Evolutionary conservation across 2,113 vertebrate genomes (phyloP), one percentile per base, ranked within the genome.

Genomic region (Piaya cayana): DNA sequence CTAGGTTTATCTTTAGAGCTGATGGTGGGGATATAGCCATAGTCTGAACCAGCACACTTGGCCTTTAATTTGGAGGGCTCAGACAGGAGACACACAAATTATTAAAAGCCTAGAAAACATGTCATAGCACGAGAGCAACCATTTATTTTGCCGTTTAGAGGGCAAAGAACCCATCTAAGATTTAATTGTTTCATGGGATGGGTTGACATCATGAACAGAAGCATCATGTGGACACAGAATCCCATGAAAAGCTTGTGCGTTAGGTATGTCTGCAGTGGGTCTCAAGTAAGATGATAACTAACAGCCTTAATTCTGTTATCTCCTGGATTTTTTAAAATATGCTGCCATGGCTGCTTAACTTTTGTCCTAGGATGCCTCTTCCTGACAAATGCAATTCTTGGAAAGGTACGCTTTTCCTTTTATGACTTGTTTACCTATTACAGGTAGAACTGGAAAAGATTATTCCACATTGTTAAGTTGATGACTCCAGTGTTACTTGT

Each of bases 261-360:
- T 69, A 26, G 11, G 4, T 60, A 15, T 26, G 3, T 62, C 76
- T 13, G 43, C 12, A 1, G 0, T 1, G 2, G 5, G 7, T 7
- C 19, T 65, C n/a, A 59, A 77, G 26, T 9, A 52, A 20, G 37
- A 32, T 0, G 0, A 1, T 18, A 43, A 27, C 0, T 2, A 32
- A n/a, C 27, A 68, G 17, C 27, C 26, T 86, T 32, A 45, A 17
- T 70, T 77, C 30, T 79, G 27, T 23, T 8, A 14, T 64, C 30
- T 52, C 25, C 22, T 22, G 20, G 2, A 12, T 83, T 47, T 56
- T 25, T 45, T 77, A 47, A 67, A 80, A 45, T 30, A 9, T 68
- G 6, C 50, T 70, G 21, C 47, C 8, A 15, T 16, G 36, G 4
- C 42, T 79, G 50, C 12, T 2, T 72, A 32, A 32, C 2, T 15